phyloP scores from a whole-genome alignment of 1,140 invertebrate genomes.

The Lepidotrigona ventralis region DNA sequence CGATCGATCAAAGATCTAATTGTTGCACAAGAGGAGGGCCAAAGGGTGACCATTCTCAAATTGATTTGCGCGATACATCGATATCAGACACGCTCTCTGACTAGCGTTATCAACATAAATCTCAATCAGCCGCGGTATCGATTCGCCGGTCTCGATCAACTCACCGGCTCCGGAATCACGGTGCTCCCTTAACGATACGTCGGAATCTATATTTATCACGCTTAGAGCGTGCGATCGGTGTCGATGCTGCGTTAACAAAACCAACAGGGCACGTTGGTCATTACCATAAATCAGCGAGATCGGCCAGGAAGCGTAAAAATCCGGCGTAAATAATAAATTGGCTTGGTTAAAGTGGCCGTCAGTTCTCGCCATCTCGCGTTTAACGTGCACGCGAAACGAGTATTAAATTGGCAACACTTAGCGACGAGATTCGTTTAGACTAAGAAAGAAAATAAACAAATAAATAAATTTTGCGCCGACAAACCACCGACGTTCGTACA shows the following conservation, averaged over 20 bases:
- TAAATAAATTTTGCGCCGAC: slow-evolving; percentile 29
- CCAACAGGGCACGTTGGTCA: slow-evolving; percentile 37
- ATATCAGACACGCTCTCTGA: slow-evolving; percentile 8
- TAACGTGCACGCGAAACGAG: background rate
- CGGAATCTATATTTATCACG: slow-evolving; percentile 63
- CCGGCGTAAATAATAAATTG: slow-evolving; percentile 29
- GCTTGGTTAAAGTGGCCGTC: slow-evolving; percentile 33
- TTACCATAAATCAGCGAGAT: slow-evolving; percentile 60
- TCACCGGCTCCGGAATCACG: slow-evolving; percentile 29
- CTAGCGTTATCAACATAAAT: slow-evolving; percentile 60
- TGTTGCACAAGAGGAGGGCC: background rate
- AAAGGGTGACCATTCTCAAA: slow-evolving; percentile 18
- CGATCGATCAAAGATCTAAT: background rate
- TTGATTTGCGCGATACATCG: slow-evolving; percentile 49
- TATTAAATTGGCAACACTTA: slow-evolving; percentile 36
- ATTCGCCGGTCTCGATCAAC: slow-evolving; percentile 52
- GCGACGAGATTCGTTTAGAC: background rate
- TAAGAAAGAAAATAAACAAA: slow-evolving; percentile 33
- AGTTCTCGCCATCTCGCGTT: background rate
- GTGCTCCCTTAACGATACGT: slow-evolving; percentile 54
- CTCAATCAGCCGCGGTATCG: slow-evolving; percentile 53
- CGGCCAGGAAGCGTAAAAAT: slow-evolving; percentile 22
- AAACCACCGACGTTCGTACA: background rate
- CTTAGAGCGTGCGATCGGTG: slow-evolving; percentile 54
- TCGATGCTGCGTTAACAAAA: slow-evolving; percentile 51